Base-by-base conservation (phyloP, 1,140 invertebrate species). In the Drosophila dunni region DNA sequence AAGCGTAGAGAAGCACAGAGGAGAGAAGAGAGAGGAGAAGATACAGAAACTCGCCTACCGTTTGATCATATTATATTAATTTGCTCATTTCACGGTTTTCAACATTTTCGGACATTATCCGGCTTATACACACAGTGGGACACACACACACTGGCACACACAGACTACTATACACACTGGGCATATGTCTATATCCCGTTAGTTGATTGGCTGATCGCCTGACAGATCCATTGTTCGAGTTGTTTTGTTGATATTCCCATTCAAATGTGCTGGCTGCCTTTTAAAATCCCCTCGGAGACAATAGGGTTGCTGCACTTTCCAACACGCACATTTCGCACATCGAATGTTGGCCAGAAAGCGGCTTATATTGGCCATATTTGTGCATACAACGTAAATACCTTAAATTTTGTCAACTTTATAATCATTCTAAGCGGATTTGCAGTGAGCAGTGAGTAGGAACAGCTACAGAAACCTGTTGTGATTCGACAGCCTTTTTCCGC, bases 351-450 rank as follows among this genome's bases (percentile, higher is more conserved):
- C 9, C 33, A 11, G 13, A 74, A 91, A 91, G 81, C 88, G 80
- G 88, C 70, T 91, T 91, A 91, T 65, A 60, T 66, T 81, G 57
- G 64, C 78, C 79, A 83, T 90, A 72, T 90, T 81, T 81, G 77
- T 72, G 69, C 88, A 17, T 64, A 71, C 77, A 68, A 29, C 24
- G 68, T 90, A 91, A 56, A 91, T 81, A 83, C 71, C 73, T 83
- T 71, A 72, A 86, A 80, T 90, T 89, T 90, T 82, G 85, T 20
- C 86, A 83, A 90, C 88, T 90, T 90, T 91, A 83, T 88, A 91
- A 91, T 91, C 90, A 84, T 80, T 81, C 67, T 91, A 91, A 91
- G 75, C 88, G 83, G 88, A 88, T 91, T 91, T 75, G 48, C 66
- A 61, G 34, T 62, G 56, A 40, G 34, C 54, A 4, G 17, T 20